These are phyloP conservation scores for Temnothorax longispinosus DNA, from an alignment of 1,140 invertebrate genomes.

Conservation along the genomic window DNA sequence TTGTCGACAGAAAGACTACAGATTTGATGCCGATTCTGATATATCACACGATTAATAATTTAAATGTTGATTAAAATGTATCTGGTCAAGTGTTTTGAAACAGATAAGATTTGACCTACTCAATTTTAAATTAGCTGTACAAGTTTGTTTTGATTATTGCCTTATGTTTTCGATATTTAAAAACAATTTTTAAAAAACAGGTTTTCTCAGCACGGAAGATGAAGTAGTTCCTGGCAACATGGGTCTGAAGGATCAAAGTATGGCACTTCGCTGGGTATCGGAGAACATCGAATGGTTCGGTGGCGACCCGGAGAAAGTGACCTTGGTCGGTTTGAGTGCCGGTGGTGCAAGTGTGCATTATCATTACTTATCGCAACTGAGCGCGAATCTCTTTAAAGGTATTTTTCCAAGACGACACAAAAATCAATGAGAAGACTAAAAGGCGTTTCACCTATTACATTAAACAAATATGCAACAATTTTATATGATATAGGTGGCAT, in stretches of 20 bases:
- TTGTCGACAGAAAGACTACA: too few relatives aligned
- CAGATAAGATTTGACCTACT: too few relatives aligned
- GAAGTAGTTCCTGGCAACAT: conserved; percentile 87
- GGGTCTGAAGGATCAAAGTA: conserved; percentile 88
- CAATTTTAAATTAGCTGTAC: background rate
- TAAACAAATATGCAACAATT: background rate
- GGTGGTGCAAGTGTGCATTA: conserved; percentile 87
- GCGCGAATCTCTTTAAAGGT: conserved; percentile 83
- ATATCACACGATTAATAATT: too few relatives aligned
- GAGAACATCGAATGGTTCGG: conserved; percentile 87
- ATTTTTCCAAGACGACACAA: conserved; percentile 46
- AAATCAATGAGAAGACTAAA: conserved; percentile 67
- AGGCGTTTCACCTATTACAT: background rate
- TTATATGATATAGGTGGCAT: conserved; percentile 87
- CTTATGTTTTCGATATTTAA: background rate
- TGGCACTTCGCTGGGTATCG: conserved; percentile 88
- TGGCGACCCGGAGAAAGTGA: conserved; percentile 85
- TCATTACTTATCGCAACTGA: conserved; percentile 87
- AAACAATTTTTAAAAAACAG: conserved; percentile 66
- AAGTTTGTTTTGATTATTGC: background rate
- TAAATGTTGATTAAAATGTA: too few relatives aligned
- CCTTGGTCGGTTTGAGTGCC: conserved; percentile 86
- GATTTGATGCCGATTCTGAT: too few relatives aligned
- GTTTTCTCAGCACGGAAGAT: conserved; percentile 87
- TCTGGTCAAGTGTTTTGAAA: too few relatives aligned